Base-by-base conservation (phyloP, 2,888 invertebrate species). In the Hypomecis punctinalis region DNA sequence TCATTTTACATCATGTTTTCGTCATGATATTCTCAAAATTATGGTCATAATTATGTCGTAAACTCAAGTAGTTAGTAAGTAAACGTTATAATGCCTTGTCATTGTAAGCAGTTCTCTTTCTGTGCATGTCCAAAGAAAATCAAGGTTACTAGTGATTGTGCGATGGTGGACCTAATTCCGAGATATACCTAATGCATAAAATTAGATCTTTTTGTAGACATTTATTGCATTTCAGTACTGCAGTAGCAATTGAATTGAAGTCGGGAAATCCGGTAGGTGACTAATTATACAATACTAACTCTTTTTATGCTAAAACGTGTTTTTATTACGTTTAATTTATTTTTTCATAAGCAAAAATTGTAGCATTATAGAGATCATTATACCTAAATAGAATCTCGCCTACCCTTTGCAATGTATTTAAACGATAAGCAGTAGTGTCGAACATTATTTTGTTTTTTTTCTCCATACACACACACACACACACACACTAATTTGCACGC, bases 51-150 rank as follows among this genome's bases (percentile, higher is more conserved):
- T 10, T 48, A 54, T 59, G 58, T 59, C 49, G 54, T 54, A 54
- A 63, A 54, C 42, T 42, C 13, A 53, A 46, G 49, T 40, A 42
- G 51, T 43, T 37, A 35, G 45, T 57, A 55, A 47, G 42, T 58
- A 49, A 45, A 55, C 51, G 45, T 48, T 54, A 48, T 47, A 43
- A 37, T 49, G 59, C 48, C 10, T 6, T 46, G 63, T 63, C 58
- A 59, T 54, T 57, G 51, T 63, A 36, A 57, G 23, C 61, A 58
- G n/a, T 48, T 53, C 63, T 53, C 37, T 51, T 8, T 42, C 13
- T 49, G 33, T 39, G 53, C 49, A 35, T 64, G 53, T 59, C 37
- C 48, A 60, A 52, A 59, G 55, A 56, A 56, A 64, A 64, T 56
- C 64, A 60, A 64, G 64, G 60, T 40, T 56, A 36, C 10, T n/a